Percentiles rank a stretch among this genome's conserved stretches.
phyloP scores from a whole-genome alignment of 2,797 vertebrate genomes.

The Chloroceryle inda region DNA sequence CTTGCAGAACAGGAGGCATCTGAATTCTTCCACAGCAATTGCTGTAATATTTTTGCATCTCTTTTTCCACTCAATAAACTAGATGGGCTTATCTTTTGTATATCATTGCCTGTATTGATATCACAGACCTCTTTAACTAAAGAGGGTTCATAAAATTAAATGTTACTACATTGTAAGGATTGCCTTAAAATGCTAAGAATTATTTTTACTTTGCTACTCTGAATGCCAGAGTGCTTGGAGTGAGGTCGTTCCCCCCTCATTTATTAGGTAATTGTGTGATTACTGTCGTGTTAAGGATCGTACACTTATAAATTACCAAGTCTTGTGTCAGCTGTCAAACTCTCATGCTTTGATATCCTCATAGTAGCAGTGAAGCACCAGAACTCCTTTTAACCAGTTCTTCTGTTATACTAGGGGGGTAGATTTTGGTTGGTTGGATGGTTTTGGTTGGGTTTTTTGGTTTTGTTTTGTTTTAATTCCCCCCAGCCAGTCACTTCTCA shows the following conservation, averaged over 20 bases:
- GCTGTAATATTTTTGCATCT: not conserved
- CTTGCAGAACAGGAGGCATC: not conserved
- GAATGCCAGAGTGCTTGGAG: not conserved
- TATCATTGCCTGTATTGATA: not conserved
- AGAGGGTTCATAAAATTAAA: not conserved
- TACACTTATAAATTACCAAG: not conserved
- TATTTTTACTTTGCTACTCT: constrained; percentile 1
- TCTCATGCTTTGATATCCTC: not conserved
- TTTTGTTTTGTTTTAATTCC: not conserved
- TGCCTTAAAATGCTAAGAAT: not conserved
- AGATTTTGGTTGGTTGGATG: not conserved
- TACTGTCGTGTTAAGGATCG: not conserved
- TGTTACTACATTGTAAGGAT: not conserved
- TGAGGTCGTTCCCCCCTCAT: not conserved
- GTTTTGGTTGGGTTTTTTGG: not conserved
- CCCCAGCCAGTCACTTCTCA: not conserved
- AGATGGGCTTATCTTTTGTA: not conserved
- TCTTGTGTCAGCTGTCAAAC: not conserved
- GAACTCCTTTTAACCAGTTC: not conserved
- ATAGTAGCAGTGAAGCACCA: not conserved
- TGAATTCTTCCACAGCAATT: constrained; percentile 3
- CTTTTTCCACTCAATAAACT: not conserved
- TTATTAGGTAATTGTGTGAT: not conserved
- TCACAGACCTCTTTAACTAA: not conserved
- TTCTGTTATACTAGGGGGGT: not conserved